Conservation (phyloP, 2,797 vertebrate species). For the Bothrops alternatus region DNA sequence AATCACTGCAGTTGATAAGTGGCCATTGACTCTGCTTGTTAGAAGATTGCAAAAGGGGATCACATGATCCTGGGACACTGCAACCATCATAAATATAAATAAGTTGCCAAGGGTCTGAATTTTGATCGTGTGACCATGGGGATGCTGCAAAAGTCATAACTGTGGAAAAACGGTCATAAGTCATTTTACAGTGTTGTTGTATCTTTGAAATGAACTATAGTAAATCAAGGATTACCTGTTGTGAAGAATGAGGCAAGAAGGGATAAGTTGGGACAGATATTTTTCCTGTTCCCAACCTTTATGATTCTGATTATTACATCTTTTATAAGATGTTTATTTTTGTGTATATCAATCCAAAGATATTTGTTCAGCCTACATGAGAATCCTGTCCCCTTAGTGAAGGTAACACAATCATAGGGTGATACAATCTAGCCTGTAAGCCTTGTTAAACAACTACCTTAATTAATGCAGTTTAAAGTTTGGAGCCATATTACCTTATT, state of each 20-base stretch:
- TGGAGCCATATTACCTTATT: background rate
- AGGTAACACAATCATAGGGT: background rate
- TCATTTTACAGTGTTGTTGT: background rate
- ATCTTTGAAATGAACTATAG: background rate
- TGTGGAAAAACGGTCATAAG: background rate
- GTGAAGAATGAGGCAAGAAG: background rate
- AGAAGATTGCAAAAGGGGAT: background rate
- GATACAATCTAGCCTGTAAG: background rate
- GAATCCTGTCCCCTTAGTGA: background rate
- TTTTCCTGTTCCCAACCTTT: background rate
- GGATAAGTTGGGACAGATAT: background rate
- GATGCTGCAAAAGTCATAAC: background rate
- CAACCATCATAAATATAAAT: background rate
- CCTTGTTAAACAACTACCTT: background rate
- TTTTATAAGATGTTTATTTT: background rate
- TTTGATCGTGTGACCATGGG: background rate
- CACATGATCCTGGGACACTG: too few species aligned
- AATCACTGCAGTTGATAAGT: too few species aligned
- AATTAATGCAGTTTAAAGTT: background rate
- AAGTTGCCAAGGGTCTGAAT: background rate
- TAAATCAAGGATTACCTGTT: background rate
- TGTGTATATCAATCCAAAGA: background rate
- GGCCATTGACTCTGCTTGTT: background rate
- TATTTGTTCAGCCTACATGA: background rate
- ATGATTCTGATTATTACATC: background rate